Conservation (phyloP, 2,888 invertebrate genomes). For the Meiosimyza decipiens region DNA sequence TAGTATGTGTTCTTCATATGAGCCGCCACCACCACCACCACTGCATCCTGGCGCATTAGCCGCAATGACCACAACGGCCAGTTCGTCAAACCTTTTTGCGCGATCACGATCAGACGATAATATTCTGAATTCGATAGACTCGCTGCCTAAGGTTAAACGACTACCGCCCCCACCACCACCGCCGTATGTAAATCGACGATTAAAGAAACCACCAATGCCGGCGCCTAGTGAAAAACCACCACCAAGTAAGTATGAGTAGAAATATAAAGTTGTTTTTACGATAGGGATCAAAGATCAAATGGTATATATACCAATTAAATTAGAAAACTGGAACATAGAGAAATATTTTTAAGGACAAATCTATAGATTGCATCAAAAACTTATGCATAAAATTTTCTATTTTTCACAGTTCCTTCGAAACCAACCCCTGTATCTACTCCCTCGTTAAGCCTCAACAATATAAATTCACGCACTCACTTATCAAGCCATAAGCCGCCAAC, state of each 20-base stretch:
- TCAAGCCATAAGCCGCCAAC: slow-evolving; percentile 59
- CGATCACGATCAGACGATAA: slow-evolving; percentile 86
- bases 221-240: slow-evolving; percentile 68
- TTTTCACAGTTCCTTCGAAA: slow-evolving; percentile 61
- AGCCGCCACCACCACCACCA: slow-evolving; percentile 76
- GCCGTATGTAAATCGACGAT: slow-evolving; percentile 66
- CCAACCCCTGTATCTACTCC: slow-evolving; percentile 47
- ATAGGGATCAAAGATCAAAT: no score
- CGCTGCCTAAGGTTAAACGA: slow-evolving; percentile 68
- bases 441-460: slow-evolving; percentile 13
- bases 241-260: slow-evolving; percentile 60
- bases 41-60: slow-evolving; percentile 69
- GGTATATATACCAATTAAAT: no score
- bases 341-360: no score
- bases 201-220: slow-evolving; percentile 68
- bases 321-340: no score
- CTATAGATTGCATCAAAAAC: neutral
- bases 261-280: no score
- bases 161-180: slow-evolving; percentile 72
- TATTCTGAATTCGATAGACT: slow-evolving; percentile 77
- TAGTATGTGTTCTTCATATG: slow-evolving; percentile 73
- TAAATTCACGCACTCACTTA: slow-evolving; percentile 46
- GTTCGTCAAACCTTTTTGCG: slow-evolving; percentile 69
- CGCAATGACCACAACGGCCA: slow-evolving; percentile 51
- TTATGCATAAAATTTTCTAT: slow-evolving; percentile 22